Evolutionary conservation across 2,113 vertebrate species (phyloP).

Genomic region (Eulemur macaco): DNA sequence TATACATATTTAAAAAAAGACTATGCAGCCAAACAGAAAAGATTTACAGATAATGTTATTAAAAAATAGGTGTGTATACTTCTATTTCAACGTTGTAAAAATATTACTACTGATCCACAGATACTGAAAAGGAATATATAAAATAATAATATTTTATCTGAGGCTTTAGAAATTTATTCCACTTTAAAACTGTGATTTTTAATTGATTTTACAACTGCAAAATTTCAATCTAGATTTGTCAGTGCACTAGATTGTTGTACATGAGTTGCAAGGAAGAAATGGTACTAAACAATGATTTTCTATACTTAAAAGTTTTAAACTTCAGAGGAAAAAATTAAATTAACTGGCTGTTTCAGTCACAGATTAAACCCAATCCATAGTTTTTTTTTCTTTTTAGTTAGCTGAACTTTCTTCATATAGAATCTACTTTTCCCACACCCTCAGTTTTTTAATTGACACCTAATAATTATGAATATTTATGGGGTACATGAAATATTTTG

Average conservation of each 20-base stretch:
- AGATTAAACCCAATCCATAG: background rate
- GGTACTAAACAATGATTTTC: background rate
- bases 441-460: background rate
- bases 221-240: background rate
- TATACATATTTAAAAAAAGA: too few relatives aligned
- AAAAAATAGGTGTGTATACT: rapidly evolving
- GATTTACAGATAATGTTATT: background rate
- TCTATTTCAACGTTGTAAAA: background rate
- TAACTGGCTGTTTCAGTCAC: background rate
- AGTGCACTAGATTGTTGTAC: background rate
- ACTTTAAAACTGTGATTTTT: background rate
- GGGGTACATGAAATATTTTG: background rate
- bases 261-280: background rate
- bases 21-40: background rate
- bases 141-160: background rate
- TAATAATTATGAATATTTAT: background rate
- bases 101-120: background rate
- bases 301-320: background rate
- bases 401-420: background rate
- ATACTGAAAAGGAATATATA: background rate
- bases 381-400: background rate
- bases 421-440: background rate
- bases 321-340: background rate
- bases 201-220: background rate
- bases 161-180: background rate